Evolutionary conservation across 2,113 vertebrate genomes (phyloP).

Genomic region (Lepisosteus oculatus): DNA sequence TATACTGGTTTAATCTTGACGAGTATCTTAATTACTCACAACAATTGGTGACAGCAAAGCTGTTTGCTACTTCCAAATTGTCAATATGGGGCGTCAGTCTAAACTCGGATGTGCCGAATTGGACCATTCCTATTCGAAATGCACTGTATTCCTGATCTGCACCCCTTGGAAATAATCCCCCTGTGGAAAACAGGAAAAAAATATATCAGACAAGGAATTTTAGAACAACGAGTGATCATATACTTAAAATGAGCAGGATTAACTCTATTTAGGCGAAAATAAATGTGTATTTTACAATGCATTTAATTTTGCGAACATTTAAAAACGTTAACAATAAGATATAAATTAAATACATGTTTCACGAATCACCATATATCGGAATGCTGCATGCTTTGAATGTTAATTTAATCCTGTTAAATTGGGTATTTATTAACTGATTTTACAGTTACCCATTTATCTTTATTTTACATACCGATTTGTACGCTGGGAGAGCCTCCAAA

Average conservation of each 20-base stretch:
- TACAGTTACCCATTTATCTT: no score
- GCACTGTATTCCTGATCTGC: conserved; percentile 99
- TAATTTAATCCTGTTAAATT: no score
- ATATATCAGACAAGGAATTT: neutral
- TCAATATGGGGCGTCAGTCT: conserved; percentile 95
- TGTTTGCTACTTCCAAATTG: conserved; percentile 98
- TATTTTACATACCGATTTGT: conserved; percentile 84
- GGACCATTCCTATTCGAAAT: conserved; percentile 96
- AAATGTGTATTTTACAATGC: no score
- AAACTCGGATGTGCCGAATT: conserved; percentile 91
- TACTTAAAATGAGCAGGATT: no score
- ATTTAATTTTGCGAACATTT: no score
- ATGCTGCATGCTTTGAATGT: neutral
- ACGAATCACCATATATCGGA: no score
- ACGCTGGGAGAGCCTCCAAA: conserved; percentile 87
- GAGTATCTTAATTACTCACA: conserved; percentile 74
- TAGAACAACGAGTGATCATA: no score
- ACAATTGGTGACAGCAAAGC: conserved; percentile 97
- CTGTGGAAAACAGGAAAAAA: conserved; percentile 60
- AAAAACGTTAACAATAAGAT: neutral
- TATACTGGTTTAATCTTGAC: no score
- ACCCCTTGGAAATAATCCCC: conserved; percentile 93
- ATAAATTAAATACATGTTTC: conserved; percentile 1
- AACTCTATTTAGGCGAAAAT: no score
- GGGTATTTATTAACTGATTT: no score